phyloP scores from a whole-genome alignment of 2,888 invertebrate genomes.

The Nycteola revayana region DNA sequence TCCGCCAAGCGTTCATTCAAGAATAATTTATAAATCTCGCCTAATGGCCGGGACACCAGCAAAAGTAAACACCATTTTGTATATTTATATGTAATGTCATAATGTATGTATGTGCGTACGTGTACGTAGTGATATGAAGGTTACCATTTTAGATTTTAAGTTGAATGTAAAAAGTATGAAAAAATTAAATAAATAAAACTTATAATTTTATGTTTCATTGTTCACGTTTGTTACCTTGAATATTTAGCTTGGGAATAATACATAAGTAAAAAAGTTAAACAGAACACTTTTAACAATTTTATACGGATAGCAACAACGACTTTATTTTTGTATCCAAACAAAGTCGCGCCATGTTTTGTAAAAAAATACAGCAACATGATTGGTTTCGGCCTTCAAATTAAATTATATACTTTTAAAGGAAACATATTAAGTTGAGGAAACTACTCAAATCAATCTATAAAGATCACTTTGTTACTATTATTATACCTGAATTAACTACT shows the following conservation, averaged over 20 bases:
- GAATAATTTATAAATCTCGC: slow-evolving; percentile 64
- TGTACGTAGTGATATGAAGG: slow-evolving; percentile 76
- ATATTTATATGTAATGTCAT: slow-evolving; percentile 65
- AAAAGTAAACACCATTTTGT: slow-evolving; percentile 61
- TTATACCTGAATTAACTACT: neutral
- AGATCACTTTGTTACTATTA: neutral
- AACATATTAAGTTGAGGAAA: slow-evolving; percentile 23
- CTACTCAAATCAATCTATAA: slow-evolving; percentile 7
- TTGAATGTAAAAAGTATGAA: slow-evolving; percentile 68
- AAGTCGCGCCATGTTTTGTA: no score
- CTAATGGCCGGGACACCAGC: slow-evolving; percentile 74
- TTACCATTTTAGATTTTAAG: slow-evolving; percentile 75
- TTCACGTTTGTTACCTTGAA: slow-evolving; percentile 1
- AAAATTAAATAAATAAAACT: slow-evolving; percentile 52
- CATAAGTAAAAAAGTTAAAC: no score
- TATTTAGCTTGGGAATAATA: neutral
- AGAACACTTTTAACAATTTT: no score
- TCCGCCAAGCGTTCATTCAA: slow-evolving; percentile 46
- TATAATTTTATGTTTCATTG: slow-evolving; percentile 42
- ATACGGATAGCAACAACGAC: no score
- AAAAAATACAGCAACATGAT: no score
- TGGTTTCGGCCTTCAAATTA: slow-evolving; percentile 17
- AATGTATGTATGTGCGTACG: slow-evolving; percentile 67
- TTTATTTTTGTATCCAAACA: no score
- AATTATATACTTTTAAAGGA: slow-evolving; percentile 11